phyloP scores from a whole-genome alignment of 2,888 invertebrate species.

The Minunthozetes semirufus region DNA sequence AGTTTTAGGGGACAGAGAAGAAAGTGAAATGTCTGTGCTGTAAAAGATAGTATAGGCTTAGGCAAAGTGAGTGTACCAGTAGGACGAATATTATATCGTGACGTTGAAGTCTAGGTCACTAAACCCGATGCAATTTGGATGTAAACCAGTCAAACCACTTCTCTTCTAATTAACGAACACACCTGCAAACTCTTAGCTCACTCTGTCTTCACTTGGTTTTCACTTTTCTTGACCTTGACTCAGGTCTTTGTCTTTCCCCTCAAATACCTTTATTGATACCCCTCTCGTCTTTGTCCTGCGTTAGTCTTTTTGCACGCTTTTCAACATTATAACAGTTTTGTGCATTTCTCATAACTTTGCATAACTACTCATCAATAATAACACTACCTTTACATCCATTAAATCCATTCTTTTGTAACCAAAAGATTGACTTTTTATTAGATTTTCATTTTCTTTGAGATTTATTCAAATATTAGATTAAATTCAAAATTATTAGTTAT shows the following conservation, averaged over 20 bases:
- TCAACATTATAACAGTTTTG: constrained; percentile 13
- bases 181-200: constrained; percentile 15
- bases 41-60: not conserved
- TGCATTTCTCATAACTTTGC: constrained; percentile 16
- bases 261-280: constrained; percentile 14
- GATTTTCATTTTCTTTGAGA: not conserved
- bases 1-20: not conserved
- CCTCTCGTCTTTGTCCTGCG: constrained; percentile 23
- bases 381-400: not conserved
- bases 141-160: constrained; percentile 22
- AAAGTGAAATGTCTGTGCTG: constrained; percentile 3
- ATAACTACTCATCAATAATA: constrained; percentile 14
- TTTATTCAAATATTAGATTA: not conserved
- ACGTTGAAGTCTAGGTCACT: constrained; percentile 15
- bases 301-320: not conserved
- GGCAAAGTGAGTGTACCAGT: constrained; percentile 6
- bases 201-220: not conserved
- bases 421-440: not conserved
- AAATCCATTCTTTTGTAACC: not conserved
- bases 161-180: constrained; percentile 15
- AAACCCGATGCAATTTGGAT: constrained; percentile 25
- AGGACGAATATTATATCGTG: constrained; percentile 18
- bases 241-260: constrained; percentile 35
- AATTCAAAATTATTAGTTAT: not conserved
- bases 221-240: constrained; percentile 37